Base-by-base conservation (phyloP, 2,113 vertebrate species). In the Lepisosteus oculatus region DNA sequence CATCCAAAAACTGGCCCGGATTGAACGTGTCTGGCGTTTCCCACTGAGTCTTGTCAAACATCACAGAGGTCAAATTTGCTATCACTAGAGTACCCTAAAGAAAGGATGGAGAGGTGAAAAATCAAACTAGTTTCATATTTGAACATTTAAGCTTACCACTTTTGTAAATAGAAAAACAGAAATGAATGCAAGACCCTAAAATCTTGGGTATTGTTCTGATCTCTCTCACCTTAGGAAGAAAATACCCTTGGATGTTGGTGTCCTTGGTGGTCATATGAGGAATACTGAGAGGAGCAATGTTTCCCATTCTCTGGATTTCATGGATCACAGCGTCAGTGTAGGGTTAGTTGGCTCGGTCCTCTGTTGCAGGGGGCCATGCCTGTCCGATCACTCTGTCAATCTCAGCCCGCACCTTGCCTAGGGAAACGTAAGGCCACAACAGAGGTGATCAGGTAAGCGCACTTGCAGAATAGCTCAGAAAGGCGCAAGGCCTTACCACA, bases 1-100 rank as follows among this genome's bases (percentile, higher is more conserved):
- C 77, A 74, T 89, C 83, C 70, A 92, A 80, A 78, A 93, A 92
- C 77, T 93, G 88, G n/a, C 81, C 81, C 13, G 92, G 89, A 70
- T 92, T 91, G 70, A 93, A 93, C 3, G 78, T 78, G 12, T 88
- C 1, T 0, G 92, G 92, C 44, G 85, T 84, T 78, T 91, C 85
- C 92, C 92, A 92, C 55, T 90, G 78, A 11, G 83, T 57, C 64
- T 88, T 69, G 0, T 90, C 85, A 55, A 74, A 83, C 63, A 92
- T 76, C 74, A 90, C 80, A 0, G 87, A 87, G 41, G 79, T 81
- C 54, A 92, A 59, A 65, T 92, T 79, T 0, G 86, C 73, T 63
- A 89, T 79, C 67, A 93, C 74, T 29, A 83, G 77, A 13, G 78
- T 93, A 47, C 83, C 89, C 91, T 93, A 74, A 51, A 51, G 15